A percentile compares a stretch with the other conserved stretches of the same genome.
phyloP scores from a whole-genome alignment of 2,888 invertebrate genomes.

The Drosophila subsilvestris region DNA sequence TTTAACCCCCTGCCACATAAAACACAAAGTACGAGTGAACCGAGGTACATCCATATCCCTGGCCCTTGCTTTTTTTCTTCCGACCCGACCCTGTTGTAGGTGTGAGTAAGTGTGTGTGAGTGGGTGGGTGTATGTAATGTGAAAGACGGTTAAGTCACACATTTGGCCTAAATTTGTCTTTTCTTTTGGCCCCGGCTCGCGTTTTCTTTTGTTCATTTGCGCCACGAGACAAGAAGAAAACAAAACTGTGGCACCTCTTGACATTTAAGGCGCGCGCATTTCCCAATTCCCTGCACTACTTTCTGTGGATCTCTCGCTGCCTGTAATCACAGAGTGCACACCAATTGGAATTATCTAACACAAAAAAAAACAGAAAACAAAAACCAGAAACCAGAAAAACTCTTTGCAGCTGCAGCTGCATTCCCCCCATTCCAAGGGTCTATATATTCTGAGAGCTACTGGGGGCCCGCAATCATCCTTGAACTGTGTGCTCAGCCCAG shows the following conservation, averaged over 20 bases:
- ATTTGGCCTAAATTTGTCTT: conserved; percentile 79
- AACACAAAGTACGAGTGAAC: conserved; percentile 52
- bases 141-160: conserved; percentile 80
- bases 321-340: conserved; percentile 37
- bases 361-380: background rate
- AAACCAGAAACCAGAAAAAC: conserved; percentile 47
- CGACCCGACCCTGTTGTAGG: conserved; percentile 5
- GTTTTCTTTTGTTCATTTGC: conserved; percentile 75
- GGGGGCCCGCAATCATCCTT: conserved; percentile 56
- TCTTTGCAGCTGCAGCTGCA: conserved; percentile 22
- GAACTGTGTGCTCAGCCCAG: conserved; percentile 48
- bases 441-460: conserved; percentile 57
- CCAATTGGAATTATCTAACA: conserved; percentile 69
- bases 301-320: conserved; percentile 54
- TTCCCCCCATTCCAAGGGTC: conserved; percentile 41
- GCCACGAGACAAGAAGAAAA: conserved; percentile 64
- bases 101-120: conserved; percentile 21
- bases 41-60: conserved; percentile 18
- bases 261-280: conserved; percentile 69
- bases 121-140: conserved; percentile 54
- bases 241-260: conserved; percentile 73
- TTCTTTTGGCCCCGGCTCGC: conserved; percentile 56
- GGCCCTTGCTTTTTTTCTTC: conserved; percentile 32
- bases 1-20: conserved; percentile 71
- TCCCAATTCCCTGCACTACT: conserved; percentile 74